phyloP scores from a whole-genome alignment of 23 tunicate genomes.

The Ascidia mentula region DNA sequence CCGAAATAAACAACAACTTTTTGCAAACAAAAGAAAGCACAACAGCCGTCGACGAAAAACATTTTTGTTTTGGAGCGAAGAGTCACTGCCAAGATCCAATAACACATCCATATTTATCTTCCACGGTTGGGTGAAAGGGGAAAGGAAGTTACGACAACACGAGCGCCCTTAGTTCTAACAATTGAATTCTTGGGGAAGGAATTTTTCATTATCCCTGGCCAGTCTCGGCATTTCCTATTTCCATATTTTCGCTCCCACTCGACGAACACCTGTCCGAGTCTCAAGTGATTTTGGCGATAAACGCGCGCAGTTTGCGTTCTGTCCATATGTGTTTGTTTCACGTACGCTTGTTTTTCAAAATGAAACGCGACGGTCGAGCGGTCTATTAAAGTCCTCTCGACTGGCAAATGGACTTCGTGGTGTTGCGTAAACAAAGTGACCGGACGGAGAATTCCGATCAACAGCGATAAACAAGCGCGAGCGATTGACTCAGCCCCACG shows the following conservation, averaged over 20 bases:
- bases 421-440: neutral
- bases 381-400: neutral
- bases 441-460: neutral
- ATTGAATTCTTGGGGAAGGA: conserved; percentile 5
- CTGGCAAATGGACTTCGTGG: neutral
- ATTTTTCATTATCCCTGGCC: neutral
- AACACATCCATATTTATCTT: neutral
- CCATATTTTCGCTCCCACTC: neutral
- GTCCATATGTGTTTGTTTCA: no score
- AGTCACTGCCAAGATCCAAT: no score
- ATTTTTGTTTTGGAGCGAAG: neutral
- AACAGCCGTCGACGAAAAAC: neutral
- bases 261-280: neutral
- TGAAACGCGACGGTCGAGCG: neutral
- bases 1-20: no score
- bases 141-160: neutral
- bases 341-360: neutral
- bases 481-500: neutral
- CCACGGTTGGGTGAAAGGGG: neutral
- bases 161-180: neutral
- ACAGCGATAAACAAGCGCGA: neutral
- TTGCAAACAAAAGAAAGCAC: no score
- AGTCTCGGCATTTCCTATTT: neutral
- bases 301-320: no score
- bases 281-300: neutral